Conservation (phyloP, 2,888 invertebrate genomes). For the Thymelicus lineola region DNA sequence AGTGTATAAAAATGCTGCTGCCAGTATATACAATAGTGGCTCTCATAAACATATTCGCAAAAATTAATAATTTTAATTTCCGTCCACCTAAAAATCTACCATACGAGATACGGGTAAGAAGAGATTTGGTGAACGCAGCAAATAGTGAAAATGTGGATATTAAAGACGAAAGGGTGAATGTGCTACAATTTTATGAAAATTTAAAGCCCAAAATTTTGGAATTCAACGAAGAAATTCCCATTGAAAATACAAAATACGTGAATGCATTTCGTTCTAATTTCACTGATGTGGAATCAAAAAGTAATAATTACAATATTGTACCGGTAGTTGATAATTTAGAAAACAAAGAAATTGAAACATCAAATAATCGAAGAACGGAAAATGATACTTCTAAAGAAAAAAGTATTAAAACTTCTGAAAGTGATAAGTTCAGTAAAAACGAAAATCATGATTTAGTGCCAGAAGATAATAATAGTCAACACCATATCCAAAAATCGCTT, state of each 20-base stretch:
- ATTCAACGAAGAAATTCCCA: background rate
- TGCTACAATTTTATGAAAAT: background rate
- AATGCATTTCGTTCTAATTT: background rate
- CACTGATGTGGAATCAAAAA: background rate
- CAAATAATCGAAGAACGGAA: background rate
- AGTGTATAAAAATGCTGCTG: conserved; percentile 40
- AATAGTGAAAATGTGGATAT: background rate
- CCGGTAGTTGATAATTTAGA: background rate
- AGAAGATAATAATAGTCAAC: background rate
- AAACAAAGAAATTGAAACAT: background rate
- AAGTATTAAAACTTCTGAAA: background rate
- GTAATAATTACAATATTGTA: background rate
- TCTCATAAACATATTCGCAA: conserved; percentile 50
- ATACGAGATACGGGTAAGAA: conserved; percentile 9
- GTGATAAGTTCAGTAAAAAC: background rate
- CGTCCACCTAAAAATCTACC: conserved; percentile 10
- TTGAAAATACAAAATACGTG: background rate
- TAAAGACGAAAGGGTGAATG: background rate
- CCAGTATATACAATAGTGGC: conserved; percentile 41
- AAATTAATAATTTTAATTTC: conserved; percentile 52
- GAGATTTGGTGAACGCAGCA: background rate
- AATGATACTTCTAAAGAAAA: background rate
- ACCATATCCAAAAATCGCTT: background rate
- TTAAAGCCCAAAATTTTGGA: background rate
- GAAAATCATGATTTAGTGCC: background rate